Conservation (phyloP, 2,113 vertebrate genomes). For the Romanogobio albipinnatus region DNA sequence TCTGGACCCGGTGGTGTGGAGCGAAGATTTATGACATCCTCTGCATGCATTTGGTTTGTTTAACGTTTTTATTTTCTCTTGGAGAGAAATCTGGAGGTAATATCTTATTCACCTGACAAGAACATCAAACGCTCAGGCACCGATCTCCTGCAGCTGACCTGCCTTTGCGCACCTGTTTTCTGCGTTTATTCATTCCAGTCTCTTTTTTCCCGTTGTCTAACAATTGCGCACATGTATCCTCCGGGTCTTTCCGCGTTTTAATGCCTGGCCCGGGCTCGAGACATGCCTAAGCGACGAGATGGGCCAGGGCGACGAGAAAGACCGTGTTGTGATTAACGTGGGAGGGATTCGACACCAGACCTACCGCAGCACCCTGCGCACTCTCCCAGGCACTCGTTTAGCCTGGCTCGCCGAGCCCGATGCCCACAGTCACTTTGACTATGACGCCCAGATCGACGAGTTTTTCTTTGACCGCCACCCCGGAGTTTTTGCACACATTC, state of each 20-base stretch:
- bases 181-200: neutral
- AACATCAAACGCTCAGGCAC: neutral
- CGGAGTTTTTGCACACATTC: conserved; percentile 88
- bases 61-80: neutral
- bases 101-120: neutral
- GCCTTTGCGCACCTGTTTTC: conserved; percentile 1
- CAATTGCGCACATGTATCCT: conserved; percentile 42
- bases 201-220: neutral
- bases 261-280: conserved; percentile 70
- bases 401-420: conserved; percentile 91
- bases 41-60: neutral
- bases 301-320: conserved; percentile 93
- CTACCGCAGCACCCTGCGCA: conserved; percentile 91
- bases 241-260: conserved; percentile 63
- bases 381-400: conserved; percentile 87
- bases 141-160: neutral
- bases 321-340: conserved; percentile 94
- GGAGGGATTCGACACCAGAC: conserved; percentile 92
- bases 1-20: neutral
- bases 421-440: conserved; percentile 91
- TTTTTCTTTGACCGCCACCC: conserved; percentile 92
- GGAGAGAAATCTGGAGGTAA: neutral
- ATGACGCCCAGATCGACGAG: conserved; percentile 86
- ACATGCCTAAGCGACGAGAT: conserved; percentile 85
- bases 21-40: neutral